Evolutionary conservation across 1,140 invertebrate genomes (phyloP), one percentile per base, ranked within the genome.

Genomic region (Drosophila sulfurigaster): DNA sequence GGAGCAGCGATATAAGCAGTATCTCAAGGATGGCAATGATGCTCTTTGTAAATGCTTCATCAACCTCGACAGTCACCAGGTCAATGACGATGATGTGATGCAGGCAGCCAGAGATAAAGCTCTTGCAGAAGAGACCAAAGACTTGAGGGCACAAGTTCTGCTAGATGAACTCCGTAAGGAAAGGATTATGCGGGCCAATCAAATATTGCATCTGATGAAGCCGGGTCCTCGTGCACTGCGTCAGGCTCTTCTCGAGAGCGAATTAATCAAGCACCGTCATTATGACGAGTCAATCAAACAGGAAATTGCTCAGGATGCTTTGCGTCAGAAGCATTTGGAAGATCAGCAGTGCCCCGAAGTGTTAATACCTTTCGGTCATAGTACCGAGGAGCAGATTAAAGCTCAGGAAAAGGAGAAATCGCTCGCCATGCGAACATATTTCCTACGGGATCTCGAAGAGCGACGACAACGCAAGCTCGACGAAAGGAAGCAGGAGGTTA

Each of bases 21-120:
- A 91, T 25, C 78, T 92, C 0, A 85, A 78, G 35, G 74, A 91
- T 7, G 91, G 83, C 30, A 79, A 73, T 52, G 83, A 81, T 15
- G 59, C 75, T 0, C 57, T 92, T 1, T 60, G 79, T 8, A 73
- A 73, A 10, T 15, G 51, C 0, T 91, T 92, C n/a, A 60, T 56
- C 0, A 82, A 87, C n/a, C 51, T 56, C 0, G 32, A 49, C 2
- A 13, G 32, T 11, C 2, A 28, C 38, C 8, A 13, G 1, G 32
- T 1, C n/a, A 45, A 52, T 2, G 38, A 67, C 15, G 59, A 62
- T 8, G 25, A 73, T 1, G 38, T 49, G 8, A 15, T 41, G 13
- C 59, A 65, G 25, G 46, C 49, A 6, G 13, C 7, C 15, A 48
- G 63, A 11, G 46, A 59, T 3, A 15, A 38, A 2, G 6, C 20